These are phyloP conservation scores for Cyrtorhinus lividipennis DNA, from an alignment of 1,140 invertebrate species.

Conservation along the genomic window DNA sequence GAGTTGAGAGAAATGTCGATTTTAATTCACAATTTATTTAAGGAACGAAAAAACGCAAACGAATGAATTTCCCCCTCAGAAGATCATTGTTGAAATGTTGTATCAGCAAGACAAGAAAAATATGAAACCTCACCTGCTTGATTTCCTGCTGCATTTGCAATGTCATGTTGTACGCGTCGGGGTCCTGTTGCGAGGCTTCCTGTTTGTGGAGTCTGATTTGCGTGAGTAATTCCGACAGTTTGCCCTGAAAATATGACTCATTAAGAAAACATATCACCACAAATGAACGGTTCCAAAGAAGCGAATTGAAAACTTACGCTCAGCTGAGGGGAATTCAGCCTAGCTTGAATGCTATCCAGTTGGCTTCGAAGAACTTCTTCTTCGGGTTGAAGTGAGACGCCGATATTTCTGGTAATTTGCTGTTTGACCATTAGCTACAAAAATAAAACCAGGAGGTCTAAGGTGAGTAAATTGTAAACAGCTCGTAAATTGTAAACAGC, in stretches of 20 bases:
- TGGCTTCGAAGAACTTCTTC: constrained; percentile 74
- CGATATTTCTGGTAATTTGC: constrained; percentile 71
- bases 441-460: too few species aligned
- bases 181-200: constrained; percentile 30
- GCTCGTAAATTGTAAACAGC: not conserved
- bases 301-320: constrained; percentile 42
- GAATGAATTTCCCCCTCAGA: too few species aligned
- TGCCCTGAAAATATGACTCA: constrained; percentile 39
- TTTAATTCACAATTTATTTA: too few species aligned
- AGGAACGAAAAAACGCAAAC: too few species aligned
- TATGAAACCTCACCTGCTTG: constrained; percentile 43
- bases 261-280: not conserved
- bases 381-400: constrained; percentile 68
- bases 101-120: too few species aligned
- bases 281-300: not conserved
- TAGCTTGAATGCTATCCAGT: constrained; percentile 68
- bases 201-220: constrained; percentile 67
- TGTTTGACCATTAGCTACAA: constrained; percentile 67
- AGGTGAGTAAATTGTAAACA: too few species aligned
- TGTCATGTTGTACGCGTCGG: constrained; percentile 43
- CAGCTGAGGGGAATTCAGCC: constrained; percentile 80
- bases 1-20: too few species aligned
- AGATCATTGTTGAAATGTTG: too few species aligned
- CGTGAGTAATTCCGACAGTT: constrained; percentile 77
- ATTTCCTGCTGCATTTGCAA: constrained; percentile 44